Conservation (phyloP, 2,797 vertebrate species). For the Acanthopagrus latus region DNA sequence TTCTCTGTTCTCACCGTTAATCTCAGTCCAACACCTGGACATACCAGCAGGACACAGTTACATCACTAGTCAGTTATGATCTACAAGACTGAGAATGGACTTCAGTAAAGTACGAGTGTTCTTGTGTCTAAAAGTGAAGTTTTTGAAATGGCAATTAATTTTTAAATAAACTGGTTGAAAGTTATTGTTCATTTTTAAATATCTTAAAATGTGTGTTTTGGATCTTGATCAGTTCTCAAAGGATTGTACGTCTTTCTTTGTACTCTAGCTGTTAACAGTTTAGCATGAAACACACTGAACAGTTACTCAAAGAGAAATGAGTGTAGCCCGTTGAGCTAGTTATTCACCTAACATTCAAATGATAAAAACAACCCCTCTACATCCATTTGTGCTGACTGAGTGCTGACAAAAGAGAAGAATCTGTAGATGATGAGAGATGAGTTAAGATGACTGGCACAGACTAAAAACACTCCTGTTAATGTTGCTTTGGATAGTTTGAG, state of each 20-base stretch:
- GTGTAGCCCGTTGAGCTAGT: neutral
- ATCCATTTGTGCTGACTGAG: neutral
- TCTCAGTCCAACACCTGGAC: neutral
- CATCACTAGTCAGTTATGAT: neutral
- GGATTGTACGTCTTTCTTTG: neutral
- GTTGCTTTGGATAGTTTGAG: neutral
- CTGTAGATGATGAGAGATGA: neutral
- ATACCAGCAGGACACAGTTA: neutral
- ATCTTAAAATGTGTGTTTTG: neutral
- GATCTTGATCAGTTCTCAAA: neutral
- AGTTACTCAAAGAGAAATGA: neutral
- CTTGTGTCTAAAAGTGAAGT: neutral
- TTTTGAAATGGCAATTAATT: neutral
- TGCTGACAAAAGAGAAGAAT: neutral
- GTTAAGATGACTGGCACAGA: neutral
- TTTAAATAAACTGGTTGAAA: neutral
- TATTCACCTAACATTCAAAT: neutral
- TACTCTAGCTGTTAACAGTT: neutral
- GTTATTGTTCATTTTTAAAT: neutral
- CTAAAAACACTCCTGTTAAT: neutral
- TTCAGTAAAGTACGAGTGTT: neutral
- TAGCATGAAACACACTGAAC: neutral
- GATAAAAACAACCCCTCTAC: slow-evolving; percentile 4
- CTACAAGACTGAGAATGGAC: neutral
- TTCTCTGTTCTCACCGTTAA: neutral